Conservation (phyloP, 2,113 vertebrate genomes). For the Tachysurus vachellii region DNA sequence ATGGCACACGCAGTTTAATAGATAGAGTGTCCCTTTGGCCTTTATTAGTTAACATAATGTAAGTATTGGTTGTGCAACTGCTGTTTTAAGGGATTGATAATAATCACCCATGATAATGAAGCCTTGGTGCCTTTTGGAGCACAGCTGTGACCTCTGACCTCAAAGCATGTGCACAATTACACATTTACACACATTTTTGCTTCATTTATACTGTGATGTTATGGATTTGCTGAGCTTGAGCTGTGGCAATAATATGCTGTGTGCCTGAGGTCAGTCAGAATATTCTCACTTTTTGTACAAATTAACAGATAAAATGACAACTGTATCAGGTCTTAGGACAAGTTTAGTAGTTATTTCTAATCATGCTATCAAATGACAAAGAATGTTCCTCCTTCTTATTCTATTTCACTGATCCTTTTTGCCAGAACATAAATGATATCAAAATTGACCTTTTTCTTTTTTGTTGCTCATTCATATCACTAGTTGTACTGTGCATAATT, state of each 20-base stretch:
- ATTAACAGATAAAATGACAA: not conserved
- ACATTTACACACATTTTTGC: not conserved
- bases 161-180: not conserved
- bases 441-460: not conserved
- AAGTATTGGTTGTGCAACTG: constrained; percentile 36
- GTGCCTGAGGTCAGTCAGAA: not conserved
- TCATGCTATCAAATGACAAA: not conserved
- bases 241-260: not conserved
- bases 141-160: constrained; percentile 51
- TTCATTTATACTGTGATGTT: not conserved
- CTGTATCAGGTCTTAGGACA: not conserved
- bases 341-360: not conserved
- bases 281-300: not conserved
- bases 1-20: constrained; percentile 55
- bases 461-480: not conserved
- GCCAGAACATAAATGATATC: not conserved
- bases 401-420: not conserved
- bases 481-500: not conserved
- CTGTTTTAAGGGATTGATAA: constrained; percentile 57
- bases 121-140: constrained; percentile 51
- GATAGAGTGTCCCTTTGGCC: constrained; percentile 46
- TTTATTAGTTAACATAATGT: constrained; percentile 46
- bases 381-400: not conserved
- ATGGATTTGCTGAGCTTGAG: not conserved
- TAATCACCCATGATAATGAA: constrained; percentile 49